phyloP scores from a whole-genome alignment of 2,113 vertebrate genomes.

The Gymnocephalus cernua region DNA sequence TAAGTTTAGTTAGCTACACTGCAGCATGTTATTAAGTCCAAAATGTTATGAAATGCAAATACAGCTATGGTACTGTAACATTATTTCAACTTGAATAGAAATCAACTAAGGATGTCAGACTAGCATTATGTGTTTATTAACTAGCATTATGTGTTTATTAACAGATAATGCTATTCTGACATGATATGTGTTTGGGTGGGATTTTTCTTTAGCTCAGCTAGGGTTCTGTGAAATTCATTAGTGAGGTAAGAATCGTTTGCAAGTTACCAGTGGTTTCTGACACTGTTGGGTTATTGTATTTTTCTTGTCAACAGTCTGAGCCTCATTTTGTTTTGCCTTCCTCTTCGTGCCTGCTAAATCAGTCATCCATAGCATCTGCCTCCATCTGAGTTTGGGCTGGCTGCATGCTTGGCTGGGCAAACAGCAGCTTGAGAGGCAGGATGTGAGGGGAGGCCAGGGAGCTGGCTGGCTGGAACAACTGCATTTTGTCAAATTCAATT shows the following conservation, averaged over 20 bases:
- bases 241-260: conserved; percentile 26
- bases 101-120: too few relatives aligned
- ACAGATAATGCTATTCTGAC: too few relatives aligned
- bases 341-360: conserved; percentile 42
- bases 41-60: too few relatives aligned
- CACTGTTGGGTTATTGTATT: conserved; percentile 43
- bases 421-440: conserved; percentile 67
- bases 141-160: too few relatives aligned
- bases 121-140: too few relatives aligned
- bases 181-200: not conserved
- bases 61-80: too few relatives aligned
- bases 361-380: conserved; percentile 65
- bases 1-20: not conserved
- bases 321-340: conserved; percentile 37
- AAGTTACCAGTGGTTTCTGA: conserved; percentile 19
- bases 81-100: too few relatives aligned
- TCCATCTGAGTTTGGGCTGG: conserved; percentile 59
- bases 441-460: conserved; percentile 42
- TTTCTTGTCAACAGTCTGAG: conserved; percentile 39
- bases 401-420: conserved; percentile 64
- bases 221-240: conserved; percentile 3
- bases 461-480: conserved; percentile 22
- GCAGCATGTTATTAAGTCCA: not conserved
- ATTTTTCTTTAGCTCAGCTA: not conserved
- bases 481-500: conserved; percentile 63